These are phyloP conservation scores for Fistularia commersonii DNA, from an alignment of 2,797 vertebrate genomes.

Conservation along the genomic window DNA sequence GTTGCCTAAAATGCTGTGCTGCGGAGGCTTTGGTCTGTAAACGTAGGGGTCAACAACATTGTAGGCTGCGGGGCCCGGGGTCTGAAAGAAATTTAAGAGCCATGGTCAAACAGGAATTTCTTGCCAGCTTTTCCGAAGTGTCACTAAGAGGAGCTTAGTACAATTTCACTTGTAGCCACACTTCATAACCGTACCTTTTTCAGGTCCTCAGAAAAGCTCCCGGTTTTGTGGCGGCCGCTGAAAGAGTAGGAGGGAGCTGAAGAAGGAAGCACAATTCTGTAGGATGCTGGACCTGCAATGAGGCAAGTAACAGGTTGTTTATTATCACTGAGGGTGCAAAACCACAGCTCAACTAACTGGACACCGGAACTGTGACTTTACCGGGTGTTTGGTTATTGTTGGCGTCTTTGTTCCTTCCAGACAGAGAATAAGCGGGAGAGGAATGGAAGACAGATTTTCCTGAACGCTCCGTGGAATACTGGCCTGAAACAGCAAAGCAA, in stretches of 20 bases:
- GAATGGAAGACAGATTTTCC: constrained; percentile 58
- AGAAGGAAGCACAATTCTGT: constrained; percentile 73
- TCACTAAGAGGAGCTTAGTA: background rate
- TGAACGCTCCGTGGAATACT: constrained; percentile 78
- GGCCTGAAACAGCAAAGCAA: constrained; percentile 61
- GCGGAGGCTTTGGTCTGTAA: constrained; percentile 78
- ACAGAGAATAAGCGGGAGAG: constrained; percentile 78
- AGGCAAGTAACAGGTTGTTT: background rate
- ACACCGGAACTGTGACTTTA: constrained; percentile 39
- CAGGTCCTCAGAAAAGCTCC: constrained; percentile 79
- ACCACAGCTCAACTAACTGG: background rate
- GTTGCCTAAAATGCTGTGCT: constrained; percentile 80
- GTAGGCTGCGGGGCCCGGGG: constrained; percentile 85
- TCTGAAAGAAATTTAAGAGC: constrained; percentile 57
- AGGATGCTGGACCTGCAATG: constrained; percentile 81
- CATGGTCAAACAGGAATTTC: background rate
- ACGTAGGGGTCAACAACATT: constrained; percentile 69
- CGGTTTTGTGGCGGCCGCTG: constrained; percentile 69
- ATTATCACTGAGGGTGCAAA: background rate
- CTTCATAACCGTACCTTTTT: constrained; percentile 68
- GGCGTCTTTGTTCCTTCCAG: constrained; percentile 66
- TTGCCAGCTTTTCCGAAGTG: background rate
- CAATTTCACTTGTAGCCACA: background rate
- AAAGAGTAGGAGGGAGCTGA: constrained; percentile 82
- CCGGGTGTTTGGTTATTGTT: constrained; percentile 73